Evolutionary conservation across 2,113 vertebrate species (phyloP).

Genomic region (Puffinus mauretanicus): DNA sequence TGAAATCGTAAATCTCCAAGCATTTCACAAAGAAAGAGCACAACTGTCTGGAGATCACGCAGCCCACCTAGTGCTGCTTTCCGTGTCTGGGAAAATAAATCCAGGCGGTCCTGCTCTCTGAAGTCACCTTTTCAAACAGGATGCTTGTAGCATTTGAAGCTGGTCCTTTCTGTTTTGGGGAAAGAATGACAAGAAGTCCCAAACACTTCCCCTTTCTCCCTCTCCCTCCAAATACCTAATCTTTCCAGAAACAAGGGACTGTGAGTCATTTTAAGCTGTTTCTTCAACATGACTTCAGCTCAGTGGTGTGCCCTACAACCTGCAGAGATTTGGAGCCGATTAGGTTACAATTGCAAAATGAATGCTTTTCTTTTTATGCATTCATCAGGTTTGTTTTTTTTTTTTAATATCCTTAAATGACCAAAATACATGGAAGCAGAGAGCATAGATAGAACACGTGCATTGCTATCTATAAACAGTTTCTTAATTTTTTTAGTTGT

Average conservation of each 20-base stretch:
- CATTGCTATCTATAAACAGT: not conserved
- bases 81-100: constrained; percentile 33
- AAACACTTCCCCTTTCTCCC: not conserved
- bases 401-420: not conserved
- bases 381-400: not conserved
- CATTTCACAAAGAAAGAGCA: constrained; percentile 4
- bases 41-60: not conserved
- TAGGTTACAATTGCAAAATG: not conserved
- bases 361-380: not conserved
- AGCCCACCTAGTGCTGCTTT: not conserved
- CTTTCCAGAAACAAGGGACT: constrained; percentile 5
- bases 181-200: not conserved
- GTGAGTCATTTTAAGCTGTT: constrained; percentile 49
- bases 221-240: not conserved
- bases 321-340: constrained; percentile 16
- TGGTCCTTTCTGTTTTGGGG: not conserved
- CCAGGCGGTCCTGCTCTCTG: constrained; percentile 1
- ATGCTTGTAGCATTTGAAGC: not conserved
- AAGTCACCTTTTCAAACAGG: constrained; percentile 20
- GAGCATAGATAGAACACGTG: not conserved
- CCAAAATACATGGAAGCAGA: not conserved
- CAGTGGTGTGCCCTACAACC: constrained; percentile 14
- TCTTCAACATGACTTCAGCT: constrained; percentile 9
- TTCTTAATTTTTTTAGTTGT: not conserved
- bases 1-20: not conserved